Percentiles rank a stretch among this genome's conserved stretches.
Conservation (phyloP, 1,140 invertebrate species). For the Aphidius ervi region DNA sequence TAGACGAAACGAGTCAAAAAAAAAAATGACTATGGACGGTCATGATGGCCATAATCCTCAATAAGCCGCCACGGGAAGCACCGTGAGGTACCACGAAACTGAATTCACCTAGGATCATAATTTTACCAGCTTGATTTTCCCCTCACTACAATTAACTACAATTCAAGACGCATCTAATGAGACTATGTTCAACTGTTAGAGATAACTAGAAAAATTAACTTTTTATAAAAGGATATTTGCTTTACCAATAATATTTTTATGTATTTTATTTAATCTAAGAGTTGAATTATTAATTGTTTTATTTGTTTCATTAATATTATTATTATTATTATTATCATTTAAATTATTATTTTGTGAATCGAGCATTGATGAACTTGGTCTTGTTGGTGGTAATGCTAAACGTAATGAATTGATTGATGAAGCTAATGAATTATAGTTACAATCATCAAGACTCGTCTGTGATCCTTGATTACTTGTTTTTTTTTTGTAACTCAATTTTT, state of each 20-base stretch:
- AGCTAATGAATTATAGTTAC: slow-evolving; percentile 35
- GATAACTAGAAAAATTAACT: too few species aligned
- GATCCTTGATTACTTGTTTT: slow-evolving; percentile 33
- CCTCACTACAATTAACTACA: too few species aligned
- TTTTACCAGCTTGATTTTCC: too few species aligned
- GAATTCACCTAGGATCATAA: too few species aligned
- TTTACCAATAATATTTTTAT: slow-evolving; percentile 38
- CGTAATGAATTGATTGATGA: slow-evolving; percentile 33
- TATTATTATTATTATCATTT: slow-evolving; percentile 9
- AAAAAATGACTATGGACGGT: too few species aligned
- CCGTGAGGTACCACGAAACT: too few species aligned
- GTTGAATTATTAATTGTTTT: slow-evolving; percentile 16
- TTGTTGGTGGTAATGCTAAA: slow-evolving; percentile 30
- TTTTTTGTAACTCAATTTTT: slow-evolving; percentile 29
- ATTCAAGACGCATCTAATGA: too few species aligned
- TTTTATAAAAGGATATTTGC: too few species aligned
- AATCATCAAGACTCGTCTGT: slow-evolving; percentile 36
- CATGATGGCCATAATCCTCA: too few species aligned
- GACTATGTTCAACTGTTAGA: too few species aligned
- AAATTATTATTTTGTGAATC: slow-evolving; percentile 36
- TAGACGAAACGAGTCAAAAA: too few species aligned
- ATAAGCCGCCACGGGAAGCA: too few species aligned
- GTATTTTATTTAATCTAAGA: slow-evolving; percentile 38
- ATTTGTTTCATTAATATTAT: slow-evolving; percentile 10
- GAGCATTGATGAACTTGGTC: slow-evolving; percentile 42